phyloP scores from a whole-genome alignment of 2,888 invertebrate genomes.

The Boloria selene region DNA sequence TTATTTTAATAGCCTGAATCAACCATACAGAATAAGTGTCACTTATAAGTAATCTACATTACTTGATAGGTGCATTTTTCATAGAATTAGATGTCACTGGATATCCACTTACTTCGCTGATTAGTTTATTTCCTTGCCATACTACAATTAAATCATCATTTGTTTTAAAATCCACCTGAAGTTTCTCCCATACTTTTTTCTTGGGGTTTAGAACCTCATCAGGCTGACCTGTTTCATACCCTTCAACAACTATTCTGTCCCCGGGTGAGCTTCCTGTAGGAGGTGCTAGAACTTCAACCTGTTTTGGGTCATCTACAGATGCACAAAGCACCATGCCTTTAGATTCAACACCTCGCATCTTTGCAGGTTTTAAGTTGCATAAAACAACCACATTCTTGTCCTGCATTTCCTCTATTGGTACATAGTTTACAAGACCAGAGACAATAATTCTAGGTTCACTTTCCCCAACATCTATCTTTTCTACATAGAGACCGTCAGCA shows the following conservation, averaged over 20 bases:
- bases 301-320: constrained; percentile 88
- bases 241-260: constrained; percentile 91
- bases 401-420: constrained; percentile 94
- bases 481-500: constrained; percentile 95
- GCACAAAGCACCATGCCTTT: constrained; percentile 97
- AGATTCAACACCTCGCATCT: constrained; percentile 96
- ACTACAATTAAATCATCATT: constrained; percentile 87
- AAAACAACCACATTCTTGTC: constrained; percentile 95
- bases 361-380: constrained; percentile 98
- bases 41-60: constrained; percentile 36
- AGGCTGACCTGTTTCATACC: constrained; percentile 88
- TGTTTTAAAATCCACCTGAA: constrained; percentile 90
- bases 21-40: constrained; percentile 1
- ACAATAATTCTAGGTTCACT: constrained; percentile 86
- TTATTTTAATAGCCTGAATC: not conserved
- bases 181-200: constrained; percentile 98
- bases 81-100: constrained; percentile 88
- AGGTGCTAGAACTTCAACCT: constrained; percentile 92
- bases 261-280: constrained; percentile 90
- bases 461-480: constrained; percentile 95
- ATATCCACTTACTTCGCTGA: constrained; percentile 87
- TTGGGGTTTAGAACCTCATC: constrained; percentile 96
- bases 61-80: constrained; percentile 93
- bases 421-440: constrained; percentile 96
- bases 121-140: constrained; percentile 92